Percentiles rank a stretch among this genome's conserved stretches.
These are phyloP conservation scores for Meiosimyza decipiens DNA, from an alignment of 2,888 invertebrate species.

Conservation along the genomic window DNA sequence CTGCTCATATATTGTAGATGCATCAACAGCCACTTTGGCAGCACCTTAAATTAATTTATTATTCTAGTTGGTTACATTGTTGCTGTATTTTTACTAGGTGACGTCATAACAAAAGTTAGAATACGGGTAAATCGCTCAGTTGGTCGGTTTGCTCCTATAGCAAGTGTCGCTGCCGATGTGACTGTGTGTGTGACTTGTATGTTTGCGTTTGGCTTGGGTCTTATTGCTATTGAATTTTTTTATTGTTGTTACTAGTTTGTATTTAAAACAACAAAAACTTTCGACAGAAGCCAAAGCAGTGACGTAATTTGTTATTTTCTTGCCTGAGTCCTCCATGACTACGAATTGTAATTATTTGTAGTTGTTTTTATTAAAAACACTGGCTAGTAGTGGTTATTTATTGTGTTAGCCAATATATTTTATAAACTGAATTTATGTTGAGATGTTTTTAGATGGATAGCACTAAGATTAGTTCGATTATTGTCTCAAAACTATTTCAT, in stretches of 20 bases:
- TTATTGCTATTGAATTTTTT: slow-evolving; percentile 20
- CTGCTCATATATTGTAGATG: no score
- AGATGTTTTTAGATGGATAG: no score
- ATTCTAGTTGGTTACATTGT: neutral
- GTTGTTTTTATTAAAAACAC: slow-evolving; percentile 8
- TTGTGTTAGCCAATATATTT: no score
- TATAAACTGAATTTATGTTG: no score
- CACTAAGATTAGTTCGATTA: no score
- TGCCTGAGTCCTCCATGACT: neutral
- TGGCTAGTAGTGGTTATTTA: neutral
- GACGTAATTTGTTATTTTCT: slow-evolving; percentile 43
- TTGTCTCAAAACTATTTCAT: no score
- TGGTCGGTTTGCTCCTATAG: neutral
- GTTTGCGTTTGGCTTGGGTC: slow-evolving; percentile 6
- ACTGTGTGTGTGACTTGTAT: neutral
- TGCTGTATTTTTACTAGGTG: slow-evolving; percentile 58
- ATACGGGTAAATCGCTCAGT: neutral
- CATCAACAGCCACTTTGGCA: slow-evolving; percentile 13
- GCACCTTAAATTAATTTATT: slow-evolving; percentile 4
- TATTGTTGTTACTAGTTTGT: slow-evolving; percentile 1
- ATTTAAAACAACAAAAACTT: slow-evolving; percentile 16
- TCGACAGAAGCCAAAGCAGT: slow-evolving; percentile 37
- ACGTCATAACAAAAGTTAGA: slow-evolving; percentile 52
- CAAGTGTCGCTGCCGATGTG: neutral
- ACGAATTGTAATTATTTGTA: slow-evolving; percentile 3